Base-by-base conservation (phyloP, 1,140 invertebrate genomes). In the Babylonia areolata region DNA sequence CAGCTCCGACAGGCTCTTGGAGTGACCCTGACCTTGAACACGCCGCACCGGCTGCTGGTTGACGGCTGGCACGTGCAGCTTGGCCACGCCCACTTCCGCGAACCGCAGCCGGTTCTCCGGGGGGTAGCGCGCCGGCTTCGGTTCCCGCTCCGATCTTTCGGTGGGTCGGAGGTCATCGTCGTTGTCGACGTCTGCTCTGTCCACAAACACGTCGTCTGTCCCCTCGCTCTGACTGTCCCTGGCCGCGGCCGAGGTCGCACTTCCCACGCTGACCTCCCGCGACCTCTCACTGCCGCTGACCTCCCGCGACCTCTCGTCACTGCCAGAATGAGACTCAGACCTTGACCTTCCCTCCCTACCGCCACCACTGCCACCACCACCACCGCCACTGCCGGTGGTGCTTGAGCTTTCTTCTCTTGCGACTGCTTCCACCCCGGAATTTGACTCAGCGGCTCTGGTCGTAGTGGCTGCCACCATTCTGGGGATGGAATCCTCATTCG, bases 1-100 rank as follows among this genome's bases (percentile, higher is more conserved):
- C 17, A 84, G 58, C 81, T 93, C 91, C 33, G 92, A 91, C 23
- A 88, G 90, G 84, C 91, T 92, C 84, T 90, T 91, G 31, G 91
- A 91, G 83, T 90, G 89, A 15, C 85, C 85, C 20, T 81, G 77
- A 33, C 84, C 84, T 75, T 89, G 87, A 23, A 87, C 42, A 28
- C 73, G 80, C n/a, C 88, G 71, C 9, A 90, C 87, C 12, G 90
- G 84, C 46, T 87, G 83, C 17, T 87, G 88, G 20, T 88, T 87
- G 71, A 88, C 84, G 31, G 87, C 73, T 1, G 86, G 86, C 35
- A 86, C 83, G 73, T 90, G 86, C 35, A 92, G 73, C 31, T 90
- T 89, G 23, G 92, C 90, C 40, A 92, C 87, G 28, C 92, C 92
- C 31, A 93, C 88, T 87, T 93, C 91, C 39, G 91, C 90, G 51